Percentiles rank a stretch among this genome's conserved stretches.
phyloP scores from a whole-genome alignment of 2,888 invertebrate species.

The Acrobasis repandana region DNA sequence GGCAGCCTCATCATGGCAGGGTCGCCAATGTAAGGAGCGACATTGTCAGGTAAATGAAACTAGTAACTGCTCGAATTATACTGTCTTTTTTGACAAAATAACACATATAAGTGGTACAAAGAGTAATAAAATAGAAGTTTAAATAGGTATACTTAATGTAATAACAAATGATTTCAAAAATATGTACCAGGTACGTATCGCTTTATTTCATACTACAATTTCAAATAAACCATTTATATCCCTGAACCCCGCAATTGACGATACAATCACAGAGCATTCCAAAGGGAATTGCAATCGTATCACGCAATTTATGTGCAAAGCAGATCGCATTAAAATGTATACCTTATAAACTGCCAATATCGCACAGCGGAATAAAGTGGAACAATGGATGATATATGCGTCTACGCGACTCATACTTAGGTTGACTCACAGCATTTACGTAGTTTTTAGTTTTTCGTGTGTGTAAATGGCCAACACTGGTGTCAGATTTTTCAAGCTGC shows the following conservation, averaged over 20 bases:
- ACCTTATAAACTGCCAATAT: slow-evolving; percentile 27
- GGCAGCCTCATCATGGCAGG: no score
- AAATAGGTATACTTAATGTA: no score
- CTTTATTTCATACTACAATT: not conserved
- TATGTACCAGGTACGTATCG: not conserved
- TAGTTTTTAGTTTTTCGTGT: no score
- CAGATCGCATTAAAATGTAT: slow-evolving; percentile 34
- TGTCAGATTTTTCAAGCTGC: no score
- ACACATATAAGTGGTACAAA: no score
- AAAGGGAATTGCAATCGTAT: slow-evolving; percentile 16
- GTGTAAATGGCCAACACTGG: no score
- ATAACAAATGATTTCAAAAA: not conserved
- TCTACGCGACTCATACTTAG: slow-evolving; percentile 9
- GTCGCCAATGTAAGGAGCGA: no score
- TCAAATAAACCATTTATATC: not conserved
- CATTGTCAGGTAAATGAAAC: no score
- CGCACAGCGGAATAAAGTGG: slow-evolving; percentile 9
- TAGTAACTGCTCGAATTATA: no score
- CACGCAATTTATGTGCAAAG: slow-evolving; percentile 38
- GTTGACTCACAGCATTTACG: not conserved
- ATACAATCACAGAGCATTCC: slow-evolving; percentile 10
- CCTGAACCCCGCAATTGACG: not conserved
- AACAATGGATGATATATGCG: not conserved
- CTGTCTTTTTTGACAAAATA: no score
- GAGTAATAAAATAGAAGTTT: no score